A percentile compares a stretch with the other conserved stretches of the same genome.
phyloP scores from a whole-genome alignment of 2,113 vertebrate species.

The Phaethon lepturus region DNA sequence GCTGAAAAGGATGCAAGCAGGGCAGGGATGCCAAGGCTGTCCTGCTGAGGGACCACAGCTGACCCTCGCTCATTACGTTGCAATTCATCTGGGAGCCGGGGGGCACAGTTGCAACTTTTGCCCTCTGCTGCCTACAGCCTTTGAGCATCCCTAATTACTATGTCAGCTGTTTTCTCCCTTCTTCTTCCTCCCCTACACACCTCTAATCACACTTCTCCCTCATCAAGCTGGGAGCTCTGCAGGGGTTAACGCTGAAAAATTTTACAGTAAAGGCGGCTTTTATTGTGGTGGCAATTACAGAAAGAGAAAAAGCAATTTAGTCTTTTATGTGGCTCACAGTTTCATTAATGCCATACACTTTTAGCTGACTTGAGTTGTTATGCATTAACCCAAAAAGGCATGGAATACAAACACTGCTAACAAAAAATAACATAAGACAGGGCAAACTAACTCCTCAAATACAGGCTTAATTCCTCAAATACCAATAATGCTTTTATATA shows the following conservation, averaged over 20 bases:
- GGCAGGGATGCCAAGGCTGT: not conserved
- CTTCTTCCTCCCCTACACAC: not conserved
- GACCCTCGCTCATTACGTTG: not conserved
- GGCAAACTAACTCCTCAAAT: conserved; percentile 6
- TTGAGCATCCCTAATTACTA: not conserved
- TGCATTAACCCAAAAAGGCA: conserved; percentile 2
- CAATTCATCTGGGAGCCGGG: not conserved
- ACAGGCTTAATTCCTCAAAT: not conserved
- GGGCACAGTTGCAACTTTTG: not conserved
- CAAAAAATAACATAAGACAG: not conserved
- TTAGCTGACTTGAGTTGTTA: not conserved
- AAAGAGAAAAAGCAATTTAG: conserved; percentile 57
- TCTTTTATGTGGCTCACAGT: conserved; percentile 42
- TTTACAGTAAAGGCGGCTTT: conserved; percentile 45
- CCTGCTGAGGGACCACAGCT: not conserved
- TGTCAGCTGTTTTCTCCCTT: not conserved
- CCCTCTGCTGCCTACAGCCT: not conserved
- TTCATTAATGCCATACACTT: conserved; percentile 47
- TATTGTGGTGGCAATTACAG: conserved; percentile 56
- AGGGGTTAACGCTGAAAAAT: conserved; percentile 42
- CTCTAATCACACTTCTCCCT: conserved; percentile 19
- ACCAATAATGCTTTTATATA: not conserved
- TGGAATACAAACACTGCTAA: conserved; percentile 1
- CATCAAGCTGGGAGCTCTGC: conserved; percentile 25
- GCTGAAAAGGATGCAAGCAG: not conserved